Base-by-base conservation (phyloP, 2,113 vertebrate genomes). In the Callocephalon fimbriatum region DNA sequence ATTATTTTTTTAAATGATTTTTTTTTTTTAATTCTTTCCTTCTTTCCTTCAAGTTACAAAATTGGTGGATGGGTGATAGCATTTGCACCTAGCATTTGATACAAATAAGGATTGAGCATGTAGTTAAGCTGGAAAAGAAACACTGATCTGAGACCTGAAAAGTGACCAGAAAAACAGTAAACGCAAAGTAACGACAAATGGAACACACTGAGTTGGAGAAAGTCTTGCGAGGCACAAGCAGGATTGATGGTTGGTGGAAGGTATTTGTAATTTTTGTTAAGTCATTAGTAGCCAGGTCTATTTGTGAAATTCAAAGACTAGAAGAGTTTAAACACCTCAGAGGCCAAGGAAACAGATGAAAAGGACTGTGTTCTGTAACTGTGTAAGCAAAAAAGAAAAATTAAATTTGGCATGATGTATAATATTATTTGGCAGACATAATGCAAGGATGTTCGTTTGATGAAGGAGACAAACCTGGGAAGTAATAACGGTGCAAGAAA, bases 261-360 rank as follows among this genome's bases (percentile, higher is more conserved):
- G 88, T 92, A 86, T 95, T 96, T 86, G 56, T 63, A 54, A 92
- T 78, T 93, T 95, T 86, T 88, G 40, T 87, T 74, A 88, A 94
- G 68, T 73, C 35, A 1, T 92, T 92, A 92, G n/a, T 58, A 96
- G 83, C 82, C 79, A 92, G 56, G 21, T 88, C 79, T 92, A 32
- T 90, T 95, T 74, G 65, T 62, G 47, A 94, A 96, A 96, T 92
- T 88, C 82, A 86, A 70, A 77, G 82, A 80, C 38, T 80, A 40
- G 42, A 77, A 88, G 59, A 86, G 44, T 93, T 83, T 86, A 71
- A 95, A 75, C 35, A 93, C 50, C 68, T 93, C 26, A 3, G 56
- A 84, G 53, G n/a, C 51, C 82, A 72, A 92, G 45, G 10, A 88
- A 90, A 80, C 15, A 83, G 14, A 62, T 66, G 45, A 50, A 80